These are phyloP conservation scores for Drosophila fulvimacula DNA, from an alignment of 2,888 invertebrate species.

Conservation along the genomic window DNA sequence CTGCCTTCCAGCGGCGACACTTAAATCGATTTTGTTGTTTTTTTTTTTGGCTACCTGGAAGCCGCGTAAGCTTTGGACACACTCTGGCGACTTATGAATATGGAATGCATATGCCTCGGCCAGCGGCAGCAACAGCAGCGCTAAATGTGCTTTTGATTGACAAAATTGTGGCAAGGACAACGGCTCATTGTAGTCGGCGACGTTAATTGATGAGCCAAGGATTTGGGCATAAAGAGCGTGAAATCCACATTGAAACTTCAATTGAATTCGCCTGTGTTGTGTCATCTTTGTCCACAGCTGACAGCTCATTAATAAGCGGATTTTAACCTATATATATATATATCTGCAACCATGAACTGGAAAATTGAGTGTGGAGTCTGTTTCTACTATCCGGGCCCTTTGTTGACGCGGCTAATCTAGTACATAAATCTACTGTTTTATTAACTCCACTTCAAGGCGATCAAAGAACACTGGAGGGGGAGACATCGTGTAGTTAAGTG, in stretches of 20 bases:
- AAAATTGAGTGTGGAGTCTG: constrained; percentile 1
- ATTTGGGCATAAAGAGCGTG: constrained; percentile 33
- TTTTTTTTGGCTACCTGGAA: constrained; percentile 41
- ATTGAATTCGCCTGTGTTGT: constrained; percentile 34
- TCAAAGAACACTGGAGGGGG: constrained; percentile 22
- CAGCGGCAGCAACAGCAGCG: constrained; percentile 8
- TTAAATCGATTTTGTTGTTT: constrained; percentile 73
- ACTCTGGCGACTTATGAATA: constrained; percentile 68
- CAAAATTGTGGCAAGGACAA: constrained; percentile 78
- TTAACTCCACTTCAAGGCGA: constrained; percentile 63
- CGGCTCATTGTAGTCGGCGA: constrained; percentile 39
- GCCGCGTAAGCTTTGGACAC: constrained; percentile 47
- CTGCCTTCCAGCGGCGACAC: constrained; percentile 19
- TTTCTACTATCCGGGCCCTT: constrained; percentile 29
- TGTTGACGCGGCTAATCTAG: constrained; percentile 72
- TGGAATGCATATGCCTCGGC: constrained; percentile 65
- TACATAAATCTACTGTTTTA: constrained; percentile 73
- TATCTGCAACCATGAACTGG: not conserved
- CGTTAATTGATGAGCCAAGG: constrained; percentile 74
- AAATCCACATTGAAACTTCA: constrained; percentile 30
- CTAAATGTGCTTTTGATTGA: constrained; percentile 68
- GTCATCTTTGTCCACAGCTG: constrained; percentile 49
- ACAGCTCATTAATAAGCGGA: constrained; percentile 77
- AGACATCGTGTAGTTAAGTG: constrained; percentile 1
- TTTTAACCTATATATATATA: constrained; percentile 42